Evolutionary conservation across 2,888 invertebrate species (phyloP), one percentile per base, ranked within the genome.

Genomic region (Epiperipatus broadwayi): DNA sequence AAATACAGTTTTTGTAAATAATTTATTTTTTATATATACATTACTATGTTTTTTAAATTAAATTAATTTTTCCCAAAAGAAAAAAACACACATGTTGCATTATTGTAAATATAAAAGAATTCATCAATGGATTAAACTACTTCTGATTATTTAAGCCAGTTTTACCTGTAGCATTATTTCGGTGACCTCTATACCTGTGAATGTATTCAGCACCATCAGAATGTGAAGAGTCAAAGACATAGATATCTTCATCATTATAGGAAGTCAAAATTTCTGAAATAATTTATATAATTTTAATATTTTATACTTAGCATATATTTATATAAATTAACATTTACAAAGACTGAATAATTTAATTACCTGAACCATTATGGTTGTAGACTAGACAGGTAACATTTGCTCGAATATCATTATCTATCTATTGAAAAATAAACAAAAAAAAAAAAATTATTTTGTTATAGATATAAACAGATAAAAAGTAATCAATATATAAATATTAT

Each of bases 181-280:
- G 52, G 55, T 77, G 77, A 0, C 77, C 77, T 43, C 61, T 59
- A 49, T 73, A 76, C 38, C 49, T 50, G 55, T 66, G 59, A 65
- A 68, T 44, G 53, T 66, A 61, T 22, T 73, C 72, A 1, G 66
- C 53, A 43, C 60, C 59, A 53, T 65, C 63, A 3, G 68, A 61
- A 42, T 60, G 57, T 28, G 53, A 64, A 14, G 72, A 68, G 55
- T 84, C 75, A 53, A 85, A 91, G 25, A 89, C 64, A 60, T 83
- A 91, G 47, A 93, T 78, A 50, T 83, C 78, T 44, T 85, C 85
- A 54, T 89, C 84, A 58, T 81, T 87, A 58, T 89, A 91, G 0
- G 84, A 80, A n/a, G 79, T 87, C 8, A 93, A 64, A 37, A 93
- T 73, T 65, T 89, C 84, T 36, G 48, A 15, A 42, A 43, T 19